Base-by-base conservation (phyloP, 2,888 invertebrate species). In the Gibbula magus region DNA sequence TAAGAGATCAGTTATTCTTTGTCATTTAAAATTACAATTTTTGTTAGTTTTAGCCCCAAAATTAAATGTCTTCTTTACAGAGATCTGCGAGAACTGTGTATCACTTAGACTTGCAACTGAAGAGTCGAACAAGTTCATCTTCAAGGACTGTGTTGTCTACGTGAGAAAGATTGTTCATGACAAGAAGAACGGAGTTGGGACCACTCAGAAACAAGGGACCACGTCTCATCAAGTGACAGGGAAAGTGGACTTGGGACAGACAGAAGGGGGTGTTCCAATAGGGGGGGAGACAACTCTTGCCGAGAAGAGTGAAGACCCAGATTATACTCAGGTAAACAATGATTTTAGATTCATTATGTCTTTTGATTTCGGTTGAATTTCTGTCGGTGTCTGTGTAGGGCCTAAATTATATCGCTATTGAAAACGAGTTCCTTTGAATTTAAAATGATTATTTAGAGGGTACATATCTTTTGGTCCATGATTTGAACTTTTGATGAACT, bases 21-120 rank as follows among this genome's bases (percentile, higher is more conserved):
- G n/a, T n/a, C n/a, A n/a, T n/a, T n/a, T n/a, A 25, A 20, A 1
- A 35, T 4, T 16, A 35, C 45, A 54, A 22, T n/a, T 16, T 22
- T 25, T 53, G 16, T 52, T n/a, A 29, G 22, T 54, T 18, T 29
- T 74, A 39, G 16, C 22, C 32, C 4, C 3, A 56, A n/a, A 52
- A 56, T 56, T 39, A 29, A 18, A 53, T 25, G 2, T 53, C 2
- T 76, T 76, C 25, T 39, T 35, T 53, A 56, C 73, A 70, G 78
- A 70, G 20, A 85, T 91, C 0, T 92, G 92, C 81, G 82, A 87
- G 10, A 88, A 89, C 4, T 93, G 92, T 82, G 82, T 89, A 18
- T 80, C 81, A 39, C 87, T 86, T 20, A 84, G 91, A 56, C 73
- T 90, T 18, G 81, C 83, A 35, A 83, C 86, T 39, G 91, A 91